A percentile compares a stretch with the other conserved stretches of the same genome.
Evolutionary conservation across 2,888 invertebrate genomes (phyloP).

Genomic region (Gymnoscelis rufifasciata): DNA sequence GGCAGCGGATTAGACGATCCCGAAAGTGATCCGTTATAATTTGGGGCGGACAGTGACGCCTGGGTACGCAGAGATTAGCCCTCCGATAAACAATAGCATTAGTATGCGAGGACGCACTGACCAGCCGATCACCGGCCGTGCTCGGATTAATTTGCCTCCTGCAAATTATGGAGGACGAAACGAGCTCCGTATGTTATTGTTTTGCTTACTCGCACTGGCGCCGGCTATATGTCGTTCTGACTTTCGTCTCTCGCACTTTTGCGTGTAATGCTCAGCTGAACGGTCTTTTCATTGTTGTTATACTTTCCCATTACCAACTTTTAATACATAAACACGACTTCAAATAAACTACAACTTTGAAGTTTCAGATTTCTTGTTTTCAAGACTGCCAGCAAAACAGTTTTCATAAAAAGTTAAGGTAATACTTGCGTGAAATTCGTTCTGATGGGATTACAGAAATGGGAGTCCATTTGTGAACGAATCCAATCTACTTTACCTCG

Average conservation of each 20-base stretch:
- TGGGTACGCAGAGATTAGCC: slow-evolving; percentile 77
- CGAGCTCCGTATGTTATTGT: slow-evolving; percentile 59
- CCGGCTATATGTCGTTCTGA: slow-evolving; percentile 34
- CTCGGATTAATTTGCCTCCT: slow-evolving; percentile 77
- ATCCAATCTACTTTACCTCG: too few relatives aligned
- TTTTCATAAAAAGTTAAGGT: too few relatives aligned
- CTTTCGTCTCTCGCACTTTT: background rate
- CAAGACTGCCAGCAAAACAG: too few relatives aligned
- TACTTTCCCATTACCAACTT: background rate
- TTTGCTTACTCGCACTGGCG: slow-evolving; percentile 54
- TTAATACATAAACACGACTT: background rate
- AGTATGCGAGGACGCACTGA: slow-evolving; percentile 77
- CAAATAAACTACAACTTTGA: too few relatives aligned
- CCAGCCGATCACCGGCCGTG: slow-evolving; percentile 74
- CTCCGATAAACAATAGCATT: slow-evolving; percentile 79
- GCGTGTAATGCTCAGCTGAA: slow-evolving; percentile 3
- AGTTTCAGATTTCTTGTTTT: too few relatives aligned
- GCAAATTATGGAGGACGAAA: slow-evolving; percentile 69
- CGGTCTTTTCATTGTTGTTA: background rate
- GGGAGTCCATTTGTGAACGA: too few relatives aligned
- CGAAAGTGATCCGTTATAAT: slow-evolving; percentile 77
- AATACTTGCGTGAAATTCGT: too few relatives aligned
- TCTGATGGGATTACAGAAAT: too few relatives aligned
- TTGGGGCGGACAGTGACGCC: slow-evolving; percentile 75
- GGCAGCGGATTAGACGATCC: slow-evolving; percentile 63